Evolutionary conservation across 2,797 vertebrate genomes (phyloP), one percentile per base, ranked within the genome.

Genomic region (Notamacropus eugenii): DNA sequence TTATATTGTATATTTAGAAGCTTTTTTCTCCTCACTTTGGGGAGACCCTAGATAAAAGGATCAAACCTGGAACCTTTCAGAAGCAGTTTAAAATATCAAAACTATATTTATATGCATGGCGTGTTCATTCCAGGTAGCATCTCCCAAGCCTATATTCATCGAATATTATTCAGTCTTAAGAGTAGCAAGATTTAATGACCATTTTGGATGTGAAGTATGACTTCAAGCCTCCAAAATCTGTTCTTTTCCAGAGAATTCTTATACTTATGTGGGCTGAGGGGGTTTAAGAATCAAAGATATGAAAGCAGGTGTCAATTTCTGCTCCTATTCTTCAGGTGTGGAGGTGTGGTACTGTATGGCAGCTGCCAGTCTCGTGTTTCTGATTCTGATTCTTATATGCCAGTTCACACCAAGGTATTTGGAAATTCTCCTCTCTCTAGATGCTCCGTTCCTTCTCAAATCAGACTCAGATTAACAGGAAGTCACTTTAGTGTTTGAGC

Each of bases 191-290:
- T 90, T 91, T 93, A 50, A 93, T 90, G 74, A 74, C 40, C 93
- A 59, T 54, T 95, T 95, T 95, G 93, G 93, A 95, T 95, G 95
- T 92, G 55, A 95, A 62, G 92, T 92, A 57, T 55, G 31, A 93
- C 94, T 95, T 95, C 82, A 93, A 92, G 82, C 55, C 74, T 56
- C 87, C 40, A 93, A 93, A 96, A 92, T 91, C 59, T 91, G 31
- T 74, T 93, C n/a, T 14, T 57, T 14, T 94, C 40, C 54, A 92
- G 92, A 92, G 87, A 95, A 90, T 40, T 91, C 94, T 90, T 93
- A 46, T 94, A 93, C 90, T 96, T 91, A 94, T 55, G 93, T 95
- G 90, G 28, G 2, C 14, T 95, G 58, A 96, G 59, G 55, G 24
- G 54, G 9, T 8, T 13, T 93, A 93, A 95, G 54, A 92, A 52